Conservation (phyloP, 2,113 vertebrate genomes). For the Aplodontia rufa region DNA sequence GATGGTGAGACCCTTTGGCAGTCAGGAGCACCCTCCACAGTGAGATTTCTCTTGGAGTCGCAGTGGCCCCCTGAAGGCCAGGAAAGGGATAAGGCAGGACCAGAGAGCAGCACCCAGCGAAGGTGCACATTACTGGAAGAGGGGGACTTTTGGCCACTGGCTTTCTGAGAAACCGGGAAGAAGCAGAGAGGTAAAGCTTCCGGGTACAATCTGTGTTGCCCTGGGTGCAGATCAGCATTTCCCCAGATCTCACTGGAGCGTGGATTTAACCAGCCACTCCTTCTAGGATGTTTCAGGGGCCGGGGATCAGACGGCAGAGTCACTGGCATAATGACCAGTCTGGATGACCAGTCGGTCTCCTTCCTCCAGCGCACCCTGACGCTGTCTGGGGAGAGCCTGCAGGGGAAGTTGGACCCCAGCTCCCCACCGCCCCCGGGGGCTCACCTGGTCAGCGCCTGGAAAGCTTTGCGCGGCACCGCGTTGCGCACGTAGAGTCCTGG, state of each 20-base stretch:
- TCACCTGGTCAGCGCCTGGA: slow-evolving; percentile 89
- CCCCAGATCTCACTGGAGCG: background rate
- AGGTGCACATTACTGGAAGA: background rate
- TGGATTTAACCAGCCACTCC: background rate
- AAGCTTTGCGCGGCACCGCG: slow-evolving; percentile 76
- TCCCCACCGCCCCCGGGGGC: background rate
- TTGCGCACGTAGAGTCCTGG: slow-evolving; percentile 84
- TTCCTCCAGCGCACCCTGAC: no score
- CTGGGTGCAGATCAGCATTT: no score
- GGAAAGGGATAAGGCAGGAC: no score
- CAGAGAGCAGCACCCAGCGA: no score
- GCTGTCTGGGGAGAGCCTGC: background rate
- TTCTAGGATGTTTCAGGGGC: background rate
- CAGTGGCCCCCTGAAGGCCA: no score
- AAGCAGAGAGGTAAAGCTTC: no score
- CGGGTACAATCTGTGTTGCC: no score
- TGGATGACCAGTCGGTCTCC: no score
- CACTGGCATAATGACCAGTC: background rate
- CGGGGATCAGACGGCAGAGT: background rate
- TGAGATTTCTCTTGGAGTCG: no score
- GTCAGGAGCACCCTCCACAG: no score
- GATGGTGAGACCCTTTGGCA: background rate
- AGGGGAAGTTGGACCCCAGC: no score
- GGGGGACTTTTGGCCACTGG: background rate
- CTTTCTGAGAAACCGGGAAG: background rate